Base-by-base conservation (phyloP, 37 sponge, comb jelly and placozoan species). In the Aplysina aerophoba region DNA sequence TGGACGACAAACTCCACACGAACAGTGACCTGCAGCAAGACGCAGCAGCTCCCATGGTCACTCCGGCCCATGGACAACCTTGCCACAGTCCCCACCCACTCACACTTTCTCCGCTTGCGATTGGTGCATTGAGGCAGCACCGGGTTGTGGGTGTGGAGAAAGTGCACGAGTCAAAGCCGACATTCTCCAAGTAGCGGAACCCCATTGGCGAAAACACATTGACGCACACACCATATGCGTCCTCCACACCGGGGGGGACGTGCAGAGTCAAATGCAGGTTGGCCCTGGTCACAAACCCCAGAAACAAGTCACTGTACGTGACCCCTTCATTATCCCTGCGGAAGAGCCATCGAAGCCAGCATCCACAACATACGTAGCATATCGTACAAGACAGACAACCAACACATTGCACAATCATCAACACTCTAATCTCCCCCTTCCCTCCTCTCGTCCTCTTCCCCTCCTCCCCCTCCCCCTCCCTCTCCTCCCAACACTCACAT, bases 141-240 rank as follows among this genome's bases (percentile, higher is more conserved):
- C n/a, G n/a, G n/a, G 33, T 69, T 1, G 1, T 69, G 19, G 17
- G 12, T 3, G 34, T 30, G 4, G 17, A 31, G 17, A 6, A 31
- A 25, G 6, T 31, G 71, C 71, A 69, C 35, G 15, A 12, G 6
- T 69, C 71, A 30, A 69, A 69, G 34, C 71, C 71, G 33, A 1
- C 30, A 35, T 30, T 11, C 1, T 33, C 13, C 35, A 35, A 34
- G 71, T 69, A 69, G 1, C 34, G 27, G 71, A 69, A 35, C 35
- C 71, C 71, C 11, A 35, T 15, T 1, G 28, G 71, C 12, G 19
- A 1, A 4, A 35, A 69, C 1, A 69, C 30, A 4, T 30, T 35
- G 34, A 69, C 33, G 34, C 71, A 69, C 34, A 69, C 71, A 69
- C 71, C 71, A 69, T 69, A 69, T 1, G 71, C 71, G 30, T 30